Evolutionary conservation across 2,888 invertebrate genomes (phyloP), one percentile per base, ranked within the genome.

Genomic region (Galerucella pusilla): DNA sequence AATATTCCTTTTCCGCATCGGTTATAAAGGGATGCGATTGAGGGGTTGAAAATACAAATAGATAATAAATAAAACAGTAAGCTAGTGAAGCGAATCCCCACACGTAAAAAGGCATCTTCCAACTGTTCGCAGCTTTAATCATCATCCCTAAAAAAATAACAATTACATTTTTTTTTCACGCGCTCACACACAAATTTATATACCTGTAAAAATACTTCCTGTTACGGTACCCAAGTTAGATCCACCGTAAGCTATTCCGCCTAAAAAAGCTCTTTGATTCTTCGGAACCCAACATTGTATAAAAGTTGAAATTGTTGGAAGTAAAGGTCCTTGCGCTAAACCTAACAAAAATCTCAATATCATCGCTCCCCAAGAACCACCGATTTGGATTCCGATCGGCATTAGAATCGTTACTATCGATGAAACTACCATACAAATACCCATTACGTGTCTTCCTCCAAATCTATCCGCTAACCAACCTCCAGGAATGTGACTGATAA

Each of bases 401-500:
- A 96, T 96, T 0, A 96, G 82, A 2, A 96, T 84, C 0, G 96
- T 95, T 79, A 95, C 93, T 10, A 95, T 85, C 0, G 94, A 94
- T 0, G 96, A 95, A 11, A 93, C 92, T 0, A 96, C 87, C 25
- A 96, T 93, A 66, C 96, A 96, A 68, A 94, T 88, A 0, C 94
- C 94, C 59, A 96, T 89, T 0, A 94, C 91, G 88, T 94, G 93
- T 85, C 96, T 96, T 14, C 95, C 96, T 35, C 96, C 96, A 78
- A 94, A 94, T 77, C 90, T 90, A 82, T 94, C 95, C 0, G 96
- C 93, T 46, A 96, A 84, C 75, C 93, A 89, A 72, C 95, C 96
- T 64, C 95, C 96, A 0, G 96, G 96, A 52, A 96, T 86, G 83
- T 96, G 96, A 0, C 95, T 95, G 0, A 94, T 75, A 1, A 96